These are phyloP conservation scores for Balaenoptera acutorostrata DNA, from an alignment of 2,113 vertebrate species.

Conservation along the genomic window DNA sequence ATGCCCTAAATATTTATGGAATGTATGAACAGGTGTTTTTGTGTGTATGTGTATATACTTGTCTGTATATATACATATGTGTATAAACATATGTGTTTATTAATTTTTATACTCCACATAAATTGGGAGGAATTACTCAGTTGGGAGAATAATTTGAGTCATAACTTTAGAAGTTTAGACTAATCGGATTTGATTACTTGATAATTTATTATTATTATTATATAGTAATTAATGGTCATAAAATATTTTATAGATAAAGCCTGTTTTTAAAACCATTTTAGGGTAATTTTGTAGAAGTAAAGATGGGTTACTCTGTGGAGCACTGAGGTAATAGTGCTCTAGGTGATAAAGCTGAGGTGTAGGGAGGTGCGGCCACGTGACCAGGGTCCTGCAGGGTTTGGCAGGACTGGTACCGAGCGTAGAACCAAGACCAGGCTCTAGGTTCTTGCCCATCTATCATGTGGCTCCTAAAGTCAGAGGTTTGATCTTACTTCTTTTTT, in stretches of 20 bases:
- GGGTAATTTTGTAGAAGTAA: background rate
- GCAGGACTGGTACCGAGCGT: too few species aligned
- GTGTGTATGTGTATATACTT: background rate
- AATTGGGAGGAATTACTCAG: background rate
- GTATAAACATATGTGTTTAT: background rate
- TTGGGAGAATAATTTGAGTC: background rate
- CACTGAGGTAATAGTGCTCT: background rate
- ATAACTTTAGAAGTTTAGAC: background rate
- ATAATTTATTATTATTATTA: background rate
- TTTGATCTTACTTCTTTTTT: background rate
- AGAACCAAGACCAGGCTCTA: background rate
- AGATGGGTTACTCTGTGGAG: background rate
- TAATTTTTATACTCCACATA: background rate
- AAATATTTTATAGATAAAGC: background rate
- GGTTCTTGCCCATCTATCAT: background rate
- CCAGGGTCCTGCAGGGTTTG: rapidly evolving
- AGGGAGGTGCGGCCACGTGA: rapidly evolving
- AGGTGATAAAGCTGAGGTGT: background rate
- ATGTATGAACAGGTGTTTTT: background rate
- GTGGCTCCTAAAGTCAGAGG: background rate
- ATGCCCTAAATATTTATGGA: background rate
- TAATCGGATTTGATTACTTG: background rate
- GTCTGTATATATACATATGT: background rate
- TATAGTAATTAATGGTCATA: background rate
- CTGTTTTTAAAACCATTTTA: background rate